Percentiles rank a stretch among this genome's conserved stretches.
These are phyloP conservation scores for Sarcoramphus papa DNA, from an alignment of 2,797 vertebrate species.

Conservation along the genomic window DNA sequence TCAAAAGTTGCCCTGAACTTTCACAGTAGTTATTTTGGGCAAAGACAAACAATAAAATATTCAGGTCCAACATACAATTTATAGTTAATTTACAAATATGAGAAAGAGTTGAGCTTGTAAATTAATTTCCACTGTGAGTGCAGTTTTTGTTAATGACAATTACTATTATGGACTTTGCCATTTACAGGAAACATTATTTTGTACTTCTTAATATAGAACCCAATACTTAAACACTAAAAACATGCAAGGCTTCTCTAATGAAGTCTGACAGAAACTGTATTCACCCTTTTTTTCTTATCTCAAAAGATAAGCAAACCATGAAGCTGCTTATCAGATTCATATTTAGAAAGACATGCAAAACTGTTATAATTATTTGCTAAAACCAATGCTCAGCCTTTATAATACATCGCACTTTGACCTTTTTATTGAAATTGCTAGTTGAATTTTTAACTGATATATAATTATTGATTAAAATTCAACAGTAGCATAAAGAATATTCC, in stretches of 20 bases:
- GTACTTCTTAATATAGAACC: background rate
- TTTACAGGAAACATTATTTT: background rate
- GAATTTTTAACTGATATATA: background rate
- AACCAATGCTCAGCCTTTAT: background rate
- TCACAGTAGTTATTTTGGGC: background rate
- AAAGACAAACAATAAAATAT: background rate
- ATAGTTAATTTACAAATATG: background rate
- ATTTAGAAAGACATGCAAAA: slow-evolving; percentile 9
- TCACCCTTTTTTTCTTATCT: background rate
- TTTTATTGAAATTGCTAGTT: background rate
- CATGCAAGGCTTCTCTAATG: background rate
- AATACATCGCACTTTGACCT: background rate
- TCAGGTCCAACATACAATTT: no score
- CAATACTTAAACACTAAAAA: background rate
- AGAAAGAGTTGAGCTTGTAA: background rate
- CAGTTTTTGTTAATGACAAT: background rate
- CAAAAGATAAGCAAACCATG: background rate
- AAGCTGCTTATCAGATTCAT: background rate
- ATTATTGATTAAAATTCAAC: background rate
- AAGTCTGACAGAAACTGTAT: background rate
- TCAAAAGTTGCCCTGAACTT: background rate
- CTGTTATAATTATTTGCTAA: background rate
- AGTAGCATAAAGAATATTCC: background rate
- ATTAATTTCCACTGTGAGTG: background rate
- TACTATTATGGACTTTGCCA: background rate